Evolutionary conservation across 1,140 invertebrate species (phyloP), one percentile per base, ranked within the genome.

Genomic region (Theocolax elegans): DNA sequence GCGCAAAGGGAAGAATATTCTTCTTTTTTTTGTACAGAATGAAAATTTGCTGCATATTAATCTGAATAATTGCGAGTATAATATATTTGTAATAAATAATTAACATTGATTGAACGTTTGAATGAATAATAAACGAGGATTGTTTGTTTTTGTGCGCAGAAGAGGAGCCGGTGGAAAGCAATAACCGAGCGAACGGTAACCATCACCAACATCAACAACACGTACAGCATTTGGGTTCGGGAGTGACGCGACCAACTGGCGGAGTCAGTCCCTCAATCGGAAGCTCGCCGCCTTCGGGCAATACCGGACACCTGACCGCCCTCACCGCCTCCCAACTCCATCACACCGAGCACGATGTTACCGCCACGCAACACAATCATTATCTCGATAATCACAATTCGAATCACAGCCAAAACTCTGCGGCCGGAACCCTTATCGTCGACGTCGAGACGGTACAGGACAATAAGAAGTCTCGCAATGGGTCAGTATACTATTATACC

Each of bases 361-460:
- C 75, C 71, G 1, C 65, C 19, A 10, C 40, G 19, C 77, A 68
- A 71, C 81, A 82, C 69, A 83, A 84, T 77, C 79, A 82, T 62
- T 83, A 80, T 59, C 58, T 81, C 72, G 82, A 84, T 54, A 85
- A 84, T 81, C 78, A 83, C 58, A 84, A 83, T 74, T 79, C 81
- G 21, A 84, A 83, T 77, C 80, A 82, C 62, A 77, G 77, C 27
- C 81, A 81, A 35, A 73, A 31, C 35, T 58, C 72, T 35, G 31
- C 4, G 4, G 31, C 4, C 10, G 72, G 79, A 15, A 72, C 76
- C n/a, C 75, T 82, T 59, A 75, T 83, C 29, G 79, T 82, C 21
- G 82, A 85, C 63, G 72, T 83, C 40, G 83, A 85, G 65, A 59
- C 79, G 2, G 76, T 75, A 21, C 80, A 81, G 48, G 84, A 86